Base-by-base conservation (phyloP, 2,797 vertebrate species). In the Carapus acus region DNA sequence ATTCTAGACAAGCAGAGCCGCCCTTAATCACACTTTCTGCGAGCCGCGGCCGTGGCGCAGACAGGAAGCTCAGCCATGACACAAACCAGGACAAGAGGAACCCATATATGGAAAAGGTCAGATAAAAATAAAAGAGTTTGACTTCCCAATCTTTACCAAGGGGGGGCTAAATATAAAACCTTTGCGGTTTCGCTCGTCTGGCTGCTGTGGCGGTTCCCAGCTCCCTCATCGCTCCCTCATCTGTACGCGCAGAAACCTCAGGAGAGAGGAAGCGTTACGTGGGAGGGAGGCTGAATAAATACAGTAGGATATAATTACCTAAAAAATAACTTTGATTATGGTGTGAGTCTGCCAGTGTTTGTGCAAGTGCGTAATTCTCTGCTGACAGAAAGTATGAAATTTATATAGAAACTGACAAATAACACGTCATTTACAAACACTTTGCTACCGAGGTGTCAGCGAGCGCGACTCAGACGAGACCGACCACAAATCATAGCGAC, bases 81-180 rank as follows among this genome's bases (percentile, higher is more conserved):
- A 34, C 49, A 62, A 58, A 70, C 53, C 61, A 58, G 62, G 54
- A 74, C 69, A 71, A 64, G 55, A 54, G 47, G 9, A 46, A 53
- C 65, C 76, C 68, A 76, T 81, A 79, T 67, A 79, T 60, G 73
- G 82, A 76, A 66, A 61, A 7, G 61, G 64, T 62, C 73, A 67
- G 79, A 78, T 67, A 69, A 81, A 70, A 80, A 77, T 71, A 81
- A 72, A 58, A 51, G 27, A 60, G 53, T 62, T 68, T 49, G 48
- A 71, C 57, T 36, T 57, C 24, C 62, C 43, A 16, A 20, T 58
- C 72, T 50, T 44, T 54, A 69, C 71, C 69, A 47, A 53, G 8
- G n/a, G n/a, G 49, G 56, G 39, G 68, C 71, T 79, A 82, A 78
- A 83, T 71, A 74, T 84, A 83, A 82, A 76, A 27, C 46, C 54